Evolutionary conservation across 2,113 vertebrate species (phyloP), one percentile per base, ranked within the genome.

Genomic region (Mystacornis crossleyi): DNA sequence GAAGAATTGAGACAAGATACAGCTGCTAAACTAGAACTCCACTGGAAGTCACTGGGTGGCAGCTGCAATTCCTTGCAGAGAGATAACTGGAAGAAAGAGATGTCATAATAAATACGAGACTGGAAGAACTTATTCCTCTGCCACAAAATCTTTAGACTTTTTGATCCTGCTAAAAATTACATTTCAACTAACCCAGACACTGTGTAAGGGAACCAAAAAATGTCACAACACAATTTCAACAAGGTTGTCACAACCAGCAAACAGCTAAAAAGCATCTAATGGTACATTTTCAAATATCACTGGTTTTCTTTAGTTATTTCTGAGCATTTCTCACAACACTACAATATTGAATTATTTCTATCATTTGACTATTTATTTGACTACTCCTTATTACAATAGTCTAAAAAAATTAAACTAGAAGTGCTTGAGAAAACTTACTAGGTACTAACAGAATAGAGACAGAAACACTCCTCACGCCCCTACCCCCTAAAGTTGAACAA

Each of bases 11-110:
- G 69, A 21, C 97, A 99, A 26, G 98, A 97, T 65, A 99, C 69
- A n/a, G 99, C 98, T 70, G 99, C 98, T 36, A 99, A 98, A 85
- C 98, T 98, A 16, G 99, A 98, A 4, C 94, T 98, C 97, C 98
- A 98, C 1, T 88, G 96, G 92, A 97, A 98, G 50, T 99, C 98
- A 74, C 99, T 99, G 90, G 97, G 94, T 23, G 99, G 99, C 64
- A 99, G 96, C 97, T 99, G 99, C 47, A 99, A 98, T 65, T 99
- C 99, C 95, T 99, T 99, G 91, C 99, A 99, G 36, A 99, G 98
- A 8, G 99, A 99, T 72, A 99, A 90, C 99, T 99, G 69, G 18
- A 90, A 70, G 80, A 84, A 95, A 93, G 74, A 88, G 10, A 58
- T 58, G 23, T 4, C 16, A 33, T 31, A 66, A 74, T 40, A 77